Percentiles rank a stretch among this genome's conserved stretches.
Evolutionary conservation across 2,888 invertebrate genomes (phyloP).

Genomic region (Phyllotreta cruciferae): DNA sequence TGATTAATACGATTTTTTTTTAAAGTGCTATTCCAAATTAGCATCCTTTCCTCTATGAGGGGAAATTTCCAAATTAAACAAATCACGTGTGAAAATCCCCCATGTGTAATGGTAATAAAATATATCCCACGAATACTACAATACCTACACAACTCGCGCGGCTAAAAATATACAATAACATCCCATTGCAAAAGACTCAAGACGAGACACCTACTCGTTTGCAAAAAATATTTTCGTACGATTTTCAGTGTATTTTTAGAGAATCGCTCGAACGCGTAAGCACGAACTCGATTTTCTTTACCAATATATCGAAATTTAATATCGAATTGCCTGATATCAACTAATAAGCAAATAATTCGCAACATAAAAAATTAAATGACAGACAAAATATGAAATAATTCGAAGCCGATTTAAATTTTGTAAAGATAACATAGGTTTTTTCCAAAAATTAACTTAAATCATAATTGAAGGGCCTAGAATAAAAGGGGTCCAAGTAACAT

Average conservation of each 20-base stretch:
- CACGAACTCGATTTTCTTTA: conserved; percentile 17
- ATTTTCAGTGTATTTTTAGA: conserved; percentile 38
- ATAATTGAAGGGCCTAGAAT: too few relatives aligned
- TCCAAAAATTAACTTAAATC: too few relatives aligned
- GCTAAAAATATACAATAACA: conserved; percentile 22
- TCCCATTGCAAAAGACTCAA: conserved; percentile 27
- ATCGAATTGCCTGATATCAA: background rate
- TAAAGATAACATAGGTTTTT: too few relatives aligned
- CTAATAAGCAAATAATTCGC: too few relatives aligned
- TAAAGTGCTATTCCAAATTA: too few relatives aligned
- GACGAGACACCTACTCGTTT: conserved; percentile 37
- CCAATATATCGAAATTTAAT: conserved; percentile 9
- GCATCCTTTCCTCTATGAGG: too few relatives aligned
- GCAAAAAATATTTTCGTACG: conserved; percentile 40
- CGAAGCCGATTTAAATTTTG: too few relatives aligned
- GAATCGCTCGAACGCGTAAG: conserved; percentile 19
- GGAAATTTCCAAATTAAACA: background rate
- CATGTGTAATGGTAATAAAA: background rate
- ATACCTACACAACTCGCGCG: conserved; percentile 3
- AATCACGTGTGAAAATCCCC: background rate
- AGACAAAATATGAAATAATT: too few relatives aligned
- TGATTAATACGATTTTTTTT: too few relatives aligned
- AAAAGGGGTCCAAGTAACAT: too few relatives aligned
- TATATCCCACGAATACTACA: too few relatives aligned
- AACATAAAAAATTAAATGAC: too few relatives aligned